phyloP scores from a whole-genome alignment of 2,113 vertebrate genomes.

The Campylomormyrus numenius region DNA sequence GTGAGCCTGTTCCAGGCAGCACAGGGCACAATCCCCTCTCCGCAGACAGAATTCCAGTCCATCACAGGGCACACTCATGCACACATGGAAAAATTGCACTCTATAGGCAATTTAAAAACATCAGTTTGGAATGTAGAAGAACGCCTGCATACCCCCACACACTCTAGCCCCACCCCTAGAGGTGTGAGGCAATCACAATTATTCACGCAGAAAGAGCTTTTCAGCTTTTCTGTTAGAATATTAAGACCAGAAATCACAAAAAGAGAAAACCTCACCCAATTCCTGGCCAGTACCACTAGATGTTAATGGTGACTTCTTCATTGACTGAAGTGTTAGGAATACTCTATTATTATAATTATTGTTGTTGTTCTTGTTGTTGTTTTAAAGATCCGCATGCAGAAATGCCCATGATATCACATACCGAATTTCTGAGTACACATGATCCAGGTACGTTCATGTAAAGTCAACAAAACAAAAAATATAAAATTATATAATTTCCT shows the following conservation, averaged over 20 bases:
- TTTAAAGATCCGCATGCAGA: conserved; percentile 20
- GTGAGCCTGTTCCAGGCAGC: background rate
- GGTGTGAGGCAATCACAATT: background rate
- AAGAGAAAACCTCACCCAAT: background rate
- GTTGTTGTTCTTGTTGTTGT: background rate
- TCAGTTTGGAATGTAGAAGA: background rate
- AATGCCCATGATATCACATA: conserved; percentile 22
- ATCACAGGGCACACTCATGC: background rate
- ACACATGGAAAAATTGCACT: background rate
- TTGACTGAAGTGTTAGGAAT: background rate
- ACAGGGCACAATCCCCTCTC: background rate
- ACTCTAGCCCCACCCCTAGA: background rate
- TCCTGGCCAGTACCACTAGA: background rate
- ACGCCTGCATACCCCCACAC: background rate
- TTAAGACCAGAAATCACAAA: background rate
- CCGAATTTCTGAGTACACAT: conserved; percentile 23
- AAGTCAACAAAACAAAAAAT: background rate
- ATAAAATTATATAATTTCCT: background rate
- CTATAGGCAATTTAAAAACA: background rate
- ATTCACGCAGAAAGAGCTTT: background rate
- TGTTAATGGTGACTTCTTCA: background rate
- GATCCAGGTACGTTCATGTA: conserved; percentile 24
- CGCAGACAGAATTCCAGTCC: background rate
- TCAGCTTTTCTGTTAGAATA: too few species aligned
- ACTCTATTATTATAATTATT: background rate